Conservation (phyloP, 2,888 invertebrate species). For the Caenorhabditis sp. region DNA sequence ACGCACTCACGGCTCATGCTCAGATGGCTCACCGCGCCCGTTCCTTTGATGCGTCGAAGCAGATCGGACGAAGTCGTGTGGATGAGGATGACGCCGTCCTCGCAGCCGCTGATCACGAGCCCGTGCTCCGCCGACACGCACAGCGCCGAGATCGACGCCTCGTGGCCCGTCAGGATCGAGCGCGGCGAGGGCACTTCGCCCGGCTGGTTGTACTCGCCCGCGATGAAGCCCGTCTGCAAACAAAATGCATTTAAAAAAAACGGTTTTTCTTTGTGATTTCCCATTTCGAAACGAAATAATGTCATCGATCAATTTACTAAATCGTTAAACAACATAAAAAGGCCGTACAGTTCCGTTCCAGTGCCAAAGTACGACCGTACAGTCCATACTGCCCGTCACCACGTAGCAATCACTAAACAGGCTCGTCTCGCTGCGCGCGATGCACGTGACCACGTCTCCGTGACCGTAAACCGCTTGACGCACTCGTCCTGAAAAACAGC, state of each 20-base stretch:
- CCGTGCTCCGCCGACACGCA: slow-evolving; percentile 98
- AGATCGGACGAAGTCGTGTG: slow-evolving; percentile 98
- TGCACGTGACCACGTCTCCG: slow-evolving; percentile 97
- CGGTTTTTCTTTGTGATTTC: neutral
- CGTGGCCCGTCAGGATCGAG: slow-evolving; percentile 96
- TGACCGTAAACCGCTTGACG: slow-evolving; percentile 99
- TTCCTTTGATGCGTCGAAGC: slow-evolving; percentile 85
- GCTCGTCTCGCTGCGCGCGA: slow-evolving; percentile 97
- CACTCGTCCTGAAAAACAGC: slow-evolving; percentile 88
- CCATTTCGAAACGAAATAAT: too few species aligned
- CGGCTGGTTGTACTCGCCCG: slow-evolving; percentile 86
- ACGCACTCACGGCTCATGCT: slow-evolving; percentile 93
- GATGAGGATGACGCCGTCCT: slow-evolving; percentile 94
- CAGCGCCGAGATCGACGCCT: slow-evolving; percentile 93
- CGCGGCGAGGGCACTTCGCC: slow-evolving; percentile 93
- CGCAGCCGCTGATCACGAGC: slow-evolving; percentile 94
- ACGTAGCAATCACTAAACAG: slow-evolving; percentile 99
- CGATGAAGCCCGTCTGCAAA: slow-evolving; percentile 86
- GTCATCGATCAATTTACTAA: too few species aligned
- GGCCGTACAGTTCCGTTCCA: slow-evolving; percentile 86
- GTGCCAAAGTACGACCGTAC: slow-evolving; percentile 97
- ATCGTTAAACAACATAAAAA: neutral
- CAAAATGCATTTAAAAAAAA: too few species aligned
- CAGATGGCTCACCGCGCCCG: slow-evolving; percentile 63
- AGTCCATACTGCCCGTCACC: slow-evolving; percentile 97